Evolutionary conservation across 2,888 invertebrate genomes (phyloP).

Genomic region (Agrotis clavis): DNA sequence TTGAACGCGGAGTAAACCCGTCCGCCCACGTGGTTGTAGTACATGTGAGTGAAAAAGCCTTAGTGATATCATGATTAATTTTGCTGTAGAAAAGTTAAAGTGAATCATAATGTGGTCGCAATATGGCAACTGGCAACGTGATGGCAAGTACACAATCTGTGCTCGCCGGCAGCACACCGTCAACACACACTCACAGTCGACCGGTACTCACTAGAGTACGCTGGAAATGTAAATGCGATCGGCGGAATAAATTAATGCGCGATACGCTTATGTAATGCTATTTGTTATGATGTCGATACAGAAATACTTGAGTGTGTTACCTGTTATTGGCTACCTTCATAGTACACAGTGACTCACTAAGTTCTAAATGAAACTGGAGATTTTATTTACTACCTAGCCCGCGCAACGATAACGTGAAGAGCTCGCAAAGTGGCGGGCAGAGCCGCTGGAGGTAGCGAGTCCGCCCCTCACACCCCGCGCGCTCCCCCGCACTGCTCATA

Average conservation of each 20-base stretch:
- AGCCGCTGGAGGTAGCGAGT: no score
- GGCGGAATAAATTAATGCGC: neutral
- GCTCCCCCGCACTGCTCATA: constrained; percentile 1
- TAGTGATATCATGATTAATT: neutral
- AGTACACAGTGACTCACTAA: neutral
- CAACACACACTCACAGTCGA: no score
- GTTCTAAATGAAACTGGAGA: neutral
- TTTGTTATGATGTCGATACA: neutral
- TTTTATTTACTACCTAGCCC: no score
- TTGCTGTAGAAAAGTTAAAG: neutral
- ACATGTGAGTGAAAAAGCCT: no score
- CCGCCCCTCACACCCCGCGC: neutral
- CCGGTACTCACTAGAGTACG: no score
- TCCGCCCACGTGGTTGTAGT: no score
- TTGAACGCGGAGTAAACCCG: no score
- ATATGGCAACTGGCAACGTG: neutral
- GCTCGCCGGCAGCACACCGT: neutral
- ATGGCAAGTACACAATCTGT: neutral
- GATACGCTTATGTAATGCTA: neutral
- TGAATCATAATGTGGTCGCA: neutral
- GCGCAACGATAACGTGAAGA: neutral
- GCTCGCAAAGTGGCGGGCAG: neutral
- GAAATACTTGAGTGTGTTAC: neutral
- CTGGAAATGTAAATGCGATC: neutral
- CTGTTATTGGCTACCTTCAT: neutral